phyloP scores from a whole-genome alignment of 2,797 vertebrate species.

The Phalloptychus januarius region DNA sequence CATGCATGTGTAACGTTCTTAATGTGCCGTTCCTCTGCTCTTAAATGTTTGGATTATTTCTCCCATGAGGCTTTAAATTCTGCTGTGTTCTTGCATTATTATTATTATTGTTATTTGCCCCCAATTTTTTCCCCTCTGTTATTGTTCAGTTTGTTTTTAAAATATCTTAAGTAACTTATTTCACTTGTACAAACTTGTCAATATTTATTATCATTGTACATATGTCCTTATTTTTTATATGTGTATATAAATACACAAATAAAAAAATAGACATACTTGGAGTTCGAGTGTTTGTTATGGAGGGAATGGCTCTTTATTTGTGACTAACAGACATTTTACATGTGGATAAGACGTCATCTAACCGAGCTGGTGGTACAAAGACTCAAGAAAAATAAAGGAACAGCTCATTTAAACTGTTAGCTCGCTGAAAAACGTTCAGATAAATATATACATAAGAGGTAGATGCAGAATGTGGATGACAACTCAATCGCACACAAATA shows the following conservation, averaged over 20 bases:
- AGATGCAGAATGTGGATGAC: background rate
- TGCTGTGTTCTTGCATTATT: slow-evolving; percentile 59
- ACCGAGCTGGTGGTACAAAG: background rate
- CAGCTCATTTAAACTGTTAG: background rate
- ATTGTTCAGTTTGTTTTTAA: slow-evolving; percentile 72
- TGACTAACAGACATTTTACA: background rate
- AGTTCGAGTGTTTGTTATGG: slow-evolving; percentile 40
- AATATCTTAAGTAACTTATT: slow-evolving; percentile 87
- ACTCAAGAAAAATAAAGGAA: background rate
- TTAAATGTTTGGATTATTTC: slow-evolving; percentile 40
- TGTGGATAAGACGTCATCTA: background rate
- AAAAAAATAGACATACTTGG: slow-evolving; percentile 80
- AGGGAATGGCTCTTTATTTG: background rate
- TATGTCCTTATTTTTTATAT: slow-evolving; percentile 89
- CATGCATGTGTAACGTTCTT: slow-evolving; percentile 65
- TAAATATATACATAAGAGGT: background rate
- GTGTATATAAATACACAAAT: slow-evolving; percentile 86
- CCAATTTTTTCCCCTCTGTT: slow-evolving; percentile 59
- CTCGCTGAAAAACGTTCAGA: background rate
- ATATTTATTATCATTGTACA: slow-evolving; percentile 91
- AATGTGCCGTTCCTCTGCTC: slow-evolving; percentile 53
- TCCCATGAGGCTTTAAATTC: slow-evolving; percentile 69
- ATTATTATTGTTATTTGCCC: slow-evolving; percentile 48
- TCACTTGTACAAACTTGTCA: slow-evolving; percentile 85
- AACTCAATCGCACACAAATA: no score